Conservation (phyloP, 2,113 vertebrate species). For the Psittacus erithacus region DNA sequence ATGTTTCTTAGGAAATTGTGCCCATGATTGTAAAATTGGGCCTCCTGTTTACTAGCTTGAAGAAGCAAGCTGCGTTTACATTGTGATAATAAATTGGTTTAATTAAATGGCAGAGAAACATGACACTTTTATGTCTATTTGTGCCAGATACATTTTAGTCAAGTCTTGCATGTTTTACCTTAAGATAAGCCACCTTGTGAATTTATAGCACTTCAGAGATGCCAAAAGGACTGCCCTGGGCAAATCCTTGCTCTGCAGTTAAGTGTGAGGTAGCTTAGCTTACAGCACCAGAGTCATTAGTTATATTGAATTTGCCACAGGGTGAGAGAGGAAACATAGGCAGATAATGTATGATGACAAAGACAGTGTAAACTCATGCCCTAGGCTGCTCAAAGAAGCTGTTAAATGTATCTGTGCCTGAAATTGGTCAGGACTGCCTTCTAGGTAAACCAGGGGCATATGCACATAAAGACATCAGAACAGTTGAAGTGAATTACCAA, state of each 20-base stretch:
- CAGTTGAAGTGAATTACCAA: neutral
- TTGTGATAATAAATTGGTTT: neutral
- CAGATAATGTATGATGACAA: neutral
- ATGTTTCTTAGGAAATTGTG: neutral
- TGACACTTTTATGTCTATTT: neutral
- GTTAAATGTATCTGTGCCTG: neutral
- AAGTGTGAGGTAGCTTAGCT: neutral
- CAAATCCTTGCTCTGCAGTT: neutral
- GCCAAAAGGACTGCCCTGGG: neutral
- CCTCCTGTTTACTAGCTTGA: neutral
- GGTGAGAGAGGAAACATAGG: neutral
- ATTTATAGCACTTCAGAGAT: neutral
- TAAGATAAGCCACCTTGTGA: neutral
- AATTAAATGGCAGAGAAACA: neutral
- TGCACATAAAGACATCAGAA: neutral
- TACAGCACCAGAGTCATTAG: neutral
- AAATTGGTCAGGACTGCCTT: neutral
- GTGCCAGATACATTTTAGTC: neutral
- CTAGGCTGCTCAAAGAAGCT: neutral
- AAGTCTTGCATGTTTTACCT: neutral
- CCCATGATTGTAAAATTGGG: neutral
- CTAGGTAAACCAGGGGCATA: neutral
- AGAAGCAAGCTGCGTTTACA: neutral
- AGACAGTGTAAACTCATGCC: neutral
- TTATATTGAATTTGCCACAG: neutral